phyloP scores from a whole-genome alignment of 2,888 invertebrate genomes.

The Altica lythri region DNA sequence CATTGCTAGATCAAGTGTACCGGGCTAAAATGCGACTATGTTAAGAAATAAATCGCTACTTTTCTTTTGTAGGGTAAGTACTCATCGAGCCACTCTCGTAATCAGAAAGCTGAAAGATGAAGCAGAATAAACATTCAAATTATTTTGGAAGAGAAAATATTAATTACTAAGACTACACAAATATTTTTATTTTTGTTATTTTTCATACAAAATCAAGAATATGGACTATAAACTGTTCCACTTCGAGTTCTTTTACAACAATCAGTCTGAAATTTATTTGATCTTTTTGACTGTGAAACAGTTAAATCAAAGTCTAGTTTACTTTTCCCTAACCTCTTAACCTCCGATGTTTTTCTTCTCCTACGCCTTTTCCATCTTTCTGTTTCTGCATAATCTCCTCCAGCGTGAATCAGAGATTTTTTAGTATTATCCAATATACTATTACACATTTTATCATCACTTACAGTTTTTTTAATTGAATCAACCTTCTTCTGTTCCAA shows the following conservation, averaged over 20 bases:
- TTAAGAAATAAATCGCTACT: too few species aligned
- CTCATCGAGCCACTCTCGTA: too few species aligned
- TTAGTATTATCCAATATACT: neutral
- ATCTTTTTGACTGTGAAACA: neutral
- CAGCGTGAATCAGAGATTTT: neutral
- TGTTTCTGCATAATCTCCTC: neutral
- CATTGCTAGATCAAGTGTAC: too few species aligned
- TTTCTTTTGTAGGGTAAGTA: too few species aligned
- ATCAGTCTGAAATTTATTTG: neutral
- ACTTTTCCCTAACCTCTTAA: neutral
- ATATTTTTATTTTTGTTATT: conserved; percentile 5
- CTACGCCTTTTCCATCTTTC: too few species aligned
- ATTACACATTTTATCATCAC: neutral
- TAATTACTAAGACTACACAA: too few species aligned
- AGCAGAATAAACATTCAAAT: too few species aligned
- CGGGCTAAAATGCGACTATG: too few species aligned
- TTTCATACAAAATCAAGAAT: conserved; percentile 5
- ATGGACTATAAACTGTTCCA: conserved; percentile 18
- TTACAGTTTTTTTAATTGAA: neutral
- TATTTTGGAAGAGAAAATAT: too few species aligned
- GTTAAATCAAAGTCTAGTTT: neutral
- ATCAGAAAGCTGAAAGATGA: too few species aligned
- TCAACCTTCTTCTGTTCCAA: too few species aligned
- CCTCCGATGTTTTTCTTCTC: neutral
- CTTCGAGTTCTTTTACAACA: conserved; percentile 11